Evolutionary conservation across 1,140 invertebrate genomes (phyloP), one percentile per base, ranked within the genome.

Genomic region (Harpegnathos saltator): DNA sequence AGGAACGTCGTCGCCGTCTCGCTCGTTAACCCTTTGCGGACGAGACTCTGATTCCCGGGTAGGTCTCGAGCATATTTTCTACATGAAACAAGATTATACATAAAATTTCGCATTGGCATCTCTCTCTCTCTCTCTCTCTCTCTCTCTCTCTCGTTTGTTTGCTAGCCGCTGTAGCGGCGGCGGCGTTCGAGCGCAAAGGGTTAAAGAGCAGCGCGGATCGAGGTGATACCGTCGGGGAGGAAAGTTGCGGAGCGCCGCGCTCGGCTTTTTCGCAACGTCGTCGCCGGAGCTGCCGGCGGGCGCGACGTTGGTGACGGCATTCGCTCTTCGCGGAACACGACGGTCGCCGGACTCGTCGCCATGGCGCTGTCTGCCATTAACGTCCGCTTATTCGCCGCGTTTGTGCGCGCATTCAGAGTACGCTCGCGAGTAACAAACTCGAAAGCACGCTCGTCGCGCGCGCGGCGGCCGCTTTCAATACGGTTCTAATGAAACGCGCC

Each of bases 181-280:
- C n/a, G n/a, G n/a, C n/a, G n/a, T n/a, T n/a, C n/a, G 29, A 33
- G 5, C 29, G 1, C 1, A 5, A 33, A 33, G 29, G 1, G 1
- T 77, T 77, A 77, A 66, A 65, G 38, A 44, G 17, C 24, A 65
- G 54, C 66, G 54, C 11, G 29, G n/a, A 65, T 65, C 14, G 24
- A 54, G 29, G 29, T 33, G 48, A 44, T 77, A 66, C 66, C 11
- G 38, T 44, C 66, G 33, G 66, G n/a, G 52, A 63, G 54, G 62
- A 66, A 77, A 77, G 61, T 77, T 77, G 3, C 2, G 29, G 54
- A 54, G 62, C 15, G 19, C 66, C 48, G 54, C 62, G 22, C n/a
- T n/a, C 29, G 15, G 50, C 61, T 66, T 66, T 66, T 66, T 54
- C 62, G 56, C 48, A 26, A 77, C n/a, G 61, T 77, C n/a, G n/a